A percentile compares a stretch with the other conserved stretches of the same genome.
These are phyloP conservation scores for Microctonus aethiopoides DNA, from an alignment of 2,888 invertebrate genomes.

Conservation along the genomic window DNA sequence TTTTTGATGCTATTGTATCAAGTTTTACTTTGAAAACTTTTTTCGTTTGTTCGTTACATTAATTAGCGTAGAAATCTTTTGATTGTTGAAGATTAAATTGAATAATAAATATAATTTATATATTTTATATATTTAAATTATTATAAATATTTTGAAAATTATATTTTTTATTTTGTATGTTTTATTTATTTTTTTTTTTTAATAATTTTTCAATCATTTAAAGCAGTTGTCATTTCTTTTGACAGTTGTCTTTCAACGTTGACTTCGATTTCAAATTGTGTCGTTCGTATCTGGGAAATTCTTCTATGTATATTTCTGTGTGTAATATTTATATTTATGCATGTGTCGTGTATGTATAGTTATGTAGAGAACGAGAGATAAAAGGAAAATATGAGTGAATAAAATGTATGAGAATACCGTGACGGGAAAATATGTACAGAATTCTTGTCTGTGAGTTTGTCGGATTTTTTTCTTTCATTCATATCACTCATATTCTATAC, in stretches of 20 bases:
- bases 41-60: too few relatives aligned
- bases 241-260: background rate
- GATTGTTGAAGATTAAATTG: too few relatives aligned
- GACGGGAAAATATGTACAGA: background rate
- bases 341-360: background rate
- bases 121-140: too few relatives aligned
- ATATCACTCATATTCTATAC: background rate
- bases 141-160: too few relatives aligned
- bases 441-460: background rate
- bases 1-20: too few relatives aligned
- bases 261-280: background rate
- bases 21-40: too few relatives aligned
- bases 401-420: background rate
- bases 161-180: too few relatives aligned
- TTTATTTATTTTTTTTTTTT: background rate
- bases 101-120: too few relatives aligned
- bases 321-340: background rate
- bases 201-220: background rate
- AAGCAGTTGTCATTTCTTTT: background rate
- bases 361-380: background rate
- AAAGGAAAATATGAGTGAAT: background rate
- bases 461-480: background rate
- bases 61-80: too few relatives aligned
- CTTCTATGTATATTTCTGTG: background rate
- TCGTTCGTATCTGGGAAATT: background rate